Conservation (phyloP, 2,797 vertebrate species). For the Loriculus beryllinus region DNA sequence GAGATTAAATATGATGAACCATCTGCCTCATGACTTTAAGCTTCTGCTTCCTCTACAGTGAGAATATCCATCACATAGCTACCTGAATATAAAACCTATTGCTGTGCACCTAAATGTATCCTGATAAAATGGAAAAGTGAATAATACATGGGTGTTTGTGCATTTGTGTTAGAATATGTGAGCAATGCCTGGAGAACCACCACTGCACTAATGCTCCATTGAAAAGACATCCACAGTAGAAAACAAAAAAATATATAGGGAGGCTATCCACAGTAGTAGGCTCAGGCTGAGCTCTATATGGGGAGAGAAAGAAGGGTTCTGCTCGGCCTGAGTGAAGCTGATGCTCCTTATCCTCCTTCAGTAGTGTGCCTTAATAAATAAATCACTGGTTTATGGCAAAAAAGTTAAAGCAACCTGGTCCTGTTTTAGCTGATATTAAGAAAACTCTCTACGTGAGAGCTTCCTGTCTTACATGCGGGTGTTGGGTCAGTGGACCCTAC, state of each 20-base stretch:
- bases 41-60: background rate
- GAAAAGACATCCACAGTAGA: background rate
- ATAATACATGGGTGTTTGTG: background rate
- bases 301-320: background rate
- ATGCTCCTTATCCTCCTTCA: background rate
- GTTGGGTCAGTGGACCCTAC: background rate
- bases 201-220: background rate
- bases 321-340: background rate
- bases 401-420: background rate
- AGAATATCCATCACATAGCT: background rate
- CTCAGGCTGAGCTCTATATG: background rate
- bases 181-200: background rate
- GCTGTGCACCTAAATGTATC: background rate
- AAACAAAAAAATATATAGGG: background rate
- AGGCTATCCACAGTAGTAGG: background rate
- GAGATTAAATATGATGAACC: fast-evolving
- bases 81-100: background rate
- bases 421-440: background rate
- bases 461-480: background rate
- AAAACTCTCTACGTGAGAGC: background rate
- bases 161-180: background rate
- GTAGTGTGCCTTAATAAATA: background rate
- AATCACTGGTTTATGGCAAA: background rate
- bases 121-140: background rate
- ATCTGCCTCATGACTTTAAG: background rate